phyloP scores from a whole-genome alignment of 2,888 invertebrate genomes.

The Lasioglossum lativentre region DNA sequence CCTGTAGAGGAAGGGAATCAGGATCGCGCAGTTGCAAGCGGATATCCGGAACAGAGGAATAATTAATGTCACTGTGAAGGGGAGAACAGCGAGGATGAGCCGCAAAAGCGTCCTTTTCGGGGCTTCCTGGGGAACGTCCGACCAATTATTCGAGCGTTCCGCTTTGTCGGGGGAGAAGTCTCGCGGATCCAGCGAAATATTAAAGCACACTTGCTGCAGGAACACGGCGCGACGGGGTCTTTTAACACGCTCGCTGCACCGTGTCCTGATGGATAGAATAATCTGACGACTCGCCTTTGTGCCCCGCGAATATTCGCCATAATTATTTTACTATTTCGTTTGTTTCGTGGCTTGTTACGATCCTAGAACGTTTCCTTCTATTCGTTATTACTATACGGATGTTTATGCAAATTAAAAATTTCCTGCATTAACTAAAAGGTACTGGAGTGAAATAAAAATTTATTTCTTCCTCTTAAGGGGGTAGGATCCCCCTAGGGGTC shows the following conservation, averaged over 20 bases:
- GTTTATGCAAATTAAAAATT: neutral
- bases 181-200: conserved; percentile 12
- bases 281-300: neutral
- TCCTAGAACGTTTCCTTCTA: neutral
- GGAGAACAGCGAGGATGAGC: neutral
- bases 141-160: conserved; percentile 38
- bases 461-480: too few relatives aligned
- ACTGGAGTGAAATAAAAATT: too few relatives aligned
- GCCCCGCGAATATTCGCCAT: neutral
- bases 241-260: conserved; percentile 10
- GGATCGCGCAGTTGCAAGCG: conserved; percentile 8
- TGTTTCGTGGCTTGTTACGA: neutral
- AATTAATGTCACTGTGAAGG: conserved; percentile 34
- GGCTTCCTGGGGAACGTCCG: neutral
- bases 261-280: neutral
- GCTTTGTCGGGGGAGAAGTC: conserved; percentile 14
- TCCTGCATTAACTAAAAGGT: too few relatives aligned
- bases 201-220: conserved; percentile 9
- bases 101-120: conserved; percentile 11
- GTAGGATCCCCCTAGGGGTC: too few relatives aligned
- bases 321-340: neutral
- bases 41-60: conserved; percentile 11
- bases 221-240: conserved; percentile 21
- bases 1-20: neutral
- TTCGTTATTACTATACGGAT: too few relatives aligned